phyloP scores from a whole-genome alignment of 1,140 invertebrate species.

The Agrilus planipennis region DNA sequence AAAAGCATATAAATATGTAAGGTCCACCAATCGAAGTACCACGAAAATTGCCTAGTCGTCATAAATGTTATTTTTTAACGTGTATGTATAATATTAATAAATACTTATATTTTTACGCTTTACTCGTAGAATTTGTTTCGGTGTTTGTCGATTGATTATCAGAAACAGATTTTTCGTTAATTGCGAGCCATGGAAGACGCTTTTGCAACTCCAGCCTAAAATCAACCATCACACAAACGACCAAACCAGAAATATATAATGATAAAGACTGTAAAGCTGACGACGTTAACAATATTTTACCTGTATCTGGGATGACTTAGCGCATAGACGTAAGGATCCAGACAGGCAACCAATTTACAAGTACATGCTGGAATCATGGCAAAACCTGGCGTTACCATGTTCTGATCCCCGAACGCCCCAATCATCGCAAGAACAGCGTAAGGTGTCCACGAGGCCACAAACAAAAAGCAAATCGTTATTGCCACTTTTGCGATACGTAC shows the following conservation, averaged over 20 bases:
- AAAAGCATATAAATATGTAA: no score
- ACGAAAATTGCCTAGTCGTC: no score
- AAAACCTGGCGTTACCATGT: constrained; percentile 63
- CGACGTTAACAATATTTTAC: no score
- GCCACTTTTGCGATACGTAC: constrained; percentile 76
- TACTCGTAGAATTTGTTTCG: constrained; percentile 30
- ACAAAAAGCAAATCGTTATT: constrained; percentile 71
- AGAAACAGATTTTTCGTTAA: constrained; percentile 40
- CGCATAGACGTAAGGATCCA: constrained; percentile 79
- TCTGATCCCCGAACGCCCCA: constrained; percentile 70
- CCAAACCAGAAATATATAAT: no score
- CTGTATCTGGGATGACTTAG: constrained; percentile 84
- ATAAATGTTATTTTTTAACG: no score
- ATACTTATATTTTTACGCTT: no score
- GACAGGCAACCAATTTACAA: constrained; percentile 74
- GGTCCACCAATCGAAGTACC: no score
- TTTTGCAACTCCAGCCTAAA: constrained; percentile 47
- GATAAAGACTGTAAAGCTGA: no score
- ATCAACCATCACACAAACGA: constrained; percentile 5
- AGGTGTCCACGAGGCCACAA: constrained; percentile 74
- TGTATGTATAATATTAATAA: no score
- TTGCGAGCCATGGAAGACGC: constrained; percentile 48
- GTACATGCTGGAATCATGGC: constrained; percentile 78
- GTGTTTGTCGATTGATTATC: constrained; percentile 35
- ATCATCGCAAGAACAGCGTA: constrained; percentile 68